Conservation (phyloP, 2,888 invertebrate genomes). For the Parnassius apollo region DNA sequence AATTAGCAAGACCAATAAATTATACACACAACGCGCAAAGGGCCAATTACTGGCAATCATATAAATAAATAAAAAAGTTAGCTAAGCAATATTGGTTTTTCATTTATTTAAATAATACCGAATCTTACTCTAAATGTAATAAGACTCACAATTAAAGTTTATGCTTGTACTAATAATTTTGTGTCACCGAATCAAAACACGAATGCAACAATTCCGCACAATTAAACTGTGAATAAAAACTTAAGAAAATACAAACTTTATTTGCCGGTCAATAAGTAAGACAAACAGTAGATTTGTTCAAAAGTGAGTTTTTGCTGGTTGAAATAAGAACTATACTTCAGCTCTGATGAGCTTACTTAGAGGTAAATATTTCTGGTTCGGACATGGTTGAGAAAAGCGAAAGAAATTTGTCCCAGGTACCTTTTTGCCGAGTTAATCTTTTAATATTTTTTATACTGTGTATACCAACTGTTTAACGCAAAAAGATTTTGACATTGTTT, state of each 20-base stretch:
- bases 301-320: constrained; percentile 23
- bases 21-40: constrained; percentile 31
- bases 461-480: constrained; percentile 59
- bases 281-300: constrained; percentile 2
- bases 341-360: constrained; percentile 9
- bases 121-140: constrained; percentile 16
- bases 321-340: constrained; percentile 17
- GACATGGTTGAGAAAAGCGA: constrained; percentile 59
- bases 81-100: constrained; percentile 21
- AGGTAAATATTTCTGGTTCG: constrained; percentile 30
- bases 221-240: constrained; percentile 70
- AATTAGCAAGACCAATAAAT: constrained; percentile 32
- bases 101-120: neutral
- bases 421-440: constrained; percentile 49
- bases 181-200: constrained; percentile 52
- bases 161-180: constrained; percentile 33
- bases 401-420: constrained; percentile 72
- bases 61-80: constrained; percentile 41
- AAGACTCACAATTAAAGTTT: constrained; percentile 21
- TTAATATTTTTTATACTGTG: constrained; percentile 46
- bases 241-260: constrained; percentile 36
- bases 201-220: constrained; percentile 72
- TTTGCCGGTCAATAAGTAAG: constrained; percentile 25
- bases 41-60: constrained; percentile 41
- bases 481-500: constrained; percentile 74